Conservation (phyloP, 2,113 vertebrate genomes). For the Heliornis fulica region DNA sequence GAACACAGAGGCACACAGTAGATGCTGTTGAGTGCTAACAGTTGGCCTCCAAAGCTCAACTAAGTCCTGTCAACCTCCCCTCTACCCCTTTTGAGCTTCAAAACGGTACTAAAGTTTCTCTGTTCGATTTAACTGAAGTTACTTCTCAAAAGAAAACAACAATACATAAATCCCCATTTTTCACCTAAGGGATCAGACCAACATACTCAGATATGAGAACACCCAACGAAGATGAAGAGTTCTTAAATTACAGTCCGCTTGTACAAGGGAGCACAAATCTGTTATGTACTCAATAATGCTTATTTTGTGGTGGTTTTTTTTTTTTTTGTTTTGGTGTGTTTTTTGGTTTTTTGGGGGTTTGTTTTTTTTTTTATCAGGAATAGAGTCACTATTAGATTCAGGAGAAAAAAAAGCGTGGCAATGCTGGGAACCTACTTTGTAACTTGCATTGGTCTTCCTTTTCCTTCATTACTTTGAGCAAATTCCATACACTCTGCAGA, state of each 20-base stretch:
- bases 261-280: neutral
- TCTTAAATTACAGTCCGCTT: neutral
- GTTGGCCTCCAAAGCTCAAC: neutral
- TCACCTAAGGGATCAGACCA: neutral
- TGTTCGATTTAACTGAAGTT: neutral
- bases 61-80: neutral
- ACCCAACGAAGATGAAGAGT: neutral
- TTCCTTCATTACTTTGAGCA: neutral
- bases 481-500: neutral
- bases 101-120: neutral
- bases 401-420: neutral
- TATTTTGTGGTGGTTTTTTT: no score
- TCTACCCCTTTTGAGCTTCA: neutral
- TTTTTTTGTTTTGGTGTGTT: no score
- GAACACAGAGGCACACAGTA: neutral
- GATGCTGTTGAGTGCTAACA: neutral
- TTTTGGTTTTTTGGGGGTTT: no score
- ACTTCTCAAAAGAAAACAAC: neutral
- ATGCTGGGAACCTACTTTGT: neutral
- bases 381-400: neutral
- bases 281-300: neutral
- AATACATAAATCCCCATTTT: neutral
- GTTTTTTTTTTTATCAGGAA: neutral
- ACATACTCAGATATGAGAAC: neutral
- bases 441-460: neutral